These are phyloP conservation scores for Iguana delicatissima DNA, from an alignment of 2,797 vertebrate species.

Conservation along the genomic window DNA sequence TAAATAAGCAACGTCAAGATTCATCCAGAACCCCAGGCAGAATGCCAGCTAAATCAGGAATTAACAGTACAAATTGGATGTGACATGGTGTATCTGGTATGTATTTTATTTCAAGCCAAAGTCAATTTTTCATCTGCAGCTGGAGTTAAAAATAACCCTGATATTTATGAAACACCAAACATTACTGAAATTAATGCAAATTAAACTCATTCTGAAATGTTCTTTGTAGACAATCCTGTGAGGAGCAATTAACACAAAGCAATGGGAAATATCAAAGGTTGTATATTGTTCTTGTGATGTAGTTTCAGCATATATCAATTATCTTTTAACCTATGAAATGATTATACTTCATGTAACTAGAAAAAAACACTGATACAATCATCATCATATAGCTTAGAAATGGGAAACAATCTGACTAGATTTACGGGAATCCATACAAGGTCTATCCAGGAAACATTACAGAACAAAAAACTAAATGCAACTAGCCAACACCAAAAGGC, in stretches of 20 bases:
- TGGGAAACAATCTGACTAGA: neutral
- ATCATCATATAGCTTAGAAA: neutral
- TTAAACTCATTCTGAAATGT: constrained; percentile 5
- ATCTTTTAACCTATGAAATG: neutral
- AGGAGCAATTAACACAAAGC: neutral
- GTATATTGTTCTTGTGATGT: neutral
- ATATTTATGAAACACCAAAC: neutral
- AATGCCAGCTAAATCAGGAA: constrained; percentile 33
- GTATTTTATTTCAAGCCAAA: constrained; percentile 30
- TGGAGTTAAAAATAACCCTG: constrained; percentile 22
- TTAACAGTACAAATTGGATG: constrained; percentile 23
- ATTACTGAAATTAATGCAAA: constrained; percentile 15
- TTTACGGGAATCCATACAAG: neutral
- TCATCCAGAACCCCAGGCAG: constrained; percentile 45
- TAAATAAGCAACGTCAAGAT: constrained; percentile 39
- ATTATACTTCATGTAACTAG: no score
- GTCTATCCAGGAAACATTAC: neutral
- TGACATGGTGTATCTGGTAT: constrained; percentile 30
- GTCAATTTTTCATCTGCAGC: constrained; percentile 7
- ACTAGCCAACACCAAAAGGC: neutral
- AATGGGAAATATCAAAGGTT: neutral
- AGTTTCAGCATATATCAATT: neutral
- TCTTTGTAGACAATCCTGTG: neutral
- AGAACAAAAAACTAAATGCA: no score
- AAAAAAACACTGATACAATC: neutral